Percentiles rank a stretch among this genome's conserved stretches.
These are phyloP conservation scores for Homarus americanus DNA, from an alignment of 1,140 invertebrate genomes.

Conservation along the genomic window DNA sequence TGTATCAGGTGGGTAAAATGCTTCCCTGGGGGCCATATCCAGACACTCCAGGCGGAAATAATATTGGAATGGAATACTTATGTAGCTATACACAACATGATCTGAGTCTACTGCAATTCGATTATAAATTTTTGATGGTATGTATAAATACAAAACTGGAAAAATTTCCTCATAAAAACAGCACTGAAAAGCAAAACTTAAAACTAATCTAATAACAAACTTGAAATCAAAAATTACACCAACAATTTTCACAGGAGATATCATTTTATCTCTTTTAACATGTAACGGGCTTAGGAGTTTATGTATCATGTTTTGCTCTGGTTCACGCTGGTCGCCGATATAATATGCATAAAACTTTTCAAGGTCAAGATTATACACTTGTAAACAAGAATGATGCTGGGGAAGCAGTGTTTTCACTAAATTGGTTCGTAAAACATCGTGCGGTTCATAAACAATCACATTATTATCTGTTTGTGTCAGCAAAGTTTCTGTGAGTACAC, in stretches of 20 bases:
- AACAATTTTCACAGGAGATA: constrained; percentile 21
- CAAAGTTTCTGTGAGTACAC: not conserved
- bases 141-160: constrained; percentile 29
- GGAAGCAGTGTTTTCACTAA: not conserved
- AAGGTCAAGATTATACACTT: constrained; percentile 1
- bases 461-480: constrained; percentile 13
- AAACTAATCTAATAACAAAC: constrained; percentile 5
- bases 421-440: not conserved
- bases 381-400: constrained; percentile 3
- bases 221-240: constrained; percentile 14
- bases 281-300: not conserved
- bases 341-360: constrained; percentile 46
- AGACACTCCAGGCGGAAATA: constrained; percentile 40
- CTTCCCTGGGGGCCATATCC: not conserved
- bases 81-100: not conserved
- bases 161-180: constrained; percentile 35
- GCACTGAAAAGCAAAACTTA: constrained; percentile 32
- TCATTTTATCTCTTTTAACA: not conserved
- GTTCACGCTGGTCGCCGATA: not conserved
- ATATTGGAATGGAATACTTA: constrained; percentile 5
- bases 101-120: not conserved
- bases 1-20: constrained; percentile 22
- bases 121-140: not conserved
- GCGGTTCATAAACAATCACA: constrained; percentile 23
- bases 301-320: not conserved